phyloP scores from a whole-genome alignment of 2,797 vertebrate species.

The Loriculus beryllinus region DNA sequence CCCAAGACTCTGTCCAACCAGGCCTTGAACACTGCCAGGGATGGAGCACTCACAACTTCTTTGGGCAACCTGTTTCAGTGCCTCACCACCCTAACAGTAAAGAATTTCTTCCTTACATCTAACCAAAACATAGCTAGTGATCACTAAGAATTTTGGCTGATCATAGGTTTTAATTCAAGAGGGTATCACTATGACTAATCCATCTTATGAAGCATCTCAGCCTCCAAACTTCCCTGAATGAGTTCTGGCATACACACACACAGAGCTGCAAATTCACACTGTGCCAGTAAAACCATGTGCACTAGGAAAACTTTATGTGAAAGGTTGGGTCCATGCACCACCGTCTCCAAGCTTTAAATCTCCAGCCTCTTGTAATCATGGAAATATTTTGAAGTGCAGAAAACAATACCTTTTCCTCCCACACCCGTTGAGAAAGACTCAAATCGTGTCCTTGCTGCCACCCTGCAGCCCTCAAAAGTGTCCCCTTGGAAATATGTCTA shows the following conservation, averaged over 20 bases:
- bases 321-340: background rate
- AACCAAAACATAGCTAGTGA: background rate
- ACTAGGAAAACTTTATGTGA: background rate
- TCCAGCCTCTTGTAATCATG: background rate
- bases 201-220: background rate
- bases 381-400: background rate
- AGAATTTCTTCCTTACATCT: background rate
- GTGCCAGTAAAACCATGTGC: accelerated
- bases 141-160: background rate
- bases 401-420: background rate
- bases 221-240: background rate
- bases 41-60: too few species aligned
- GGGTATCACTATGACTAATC: background rate
- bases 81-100: background rate
- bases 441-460: background rate
- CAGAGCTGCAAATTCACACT: background rate
- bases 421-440: background rate
- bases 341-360: background rate
- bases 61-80: too few species aligned
- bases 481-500: background rate
- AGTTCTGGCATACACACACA: background rate
- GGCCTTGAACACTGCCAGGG: background rate
- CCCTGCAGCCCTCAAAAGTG: background rate
- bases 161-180: background rate
- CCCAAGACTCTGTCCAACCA: background rate